Evolutionary conservation across 1,140 invertebrate genomes (phyloP), one percentile per base, ranked within the genome.

Genomic region (Wiebesia pumilae): DNA sequence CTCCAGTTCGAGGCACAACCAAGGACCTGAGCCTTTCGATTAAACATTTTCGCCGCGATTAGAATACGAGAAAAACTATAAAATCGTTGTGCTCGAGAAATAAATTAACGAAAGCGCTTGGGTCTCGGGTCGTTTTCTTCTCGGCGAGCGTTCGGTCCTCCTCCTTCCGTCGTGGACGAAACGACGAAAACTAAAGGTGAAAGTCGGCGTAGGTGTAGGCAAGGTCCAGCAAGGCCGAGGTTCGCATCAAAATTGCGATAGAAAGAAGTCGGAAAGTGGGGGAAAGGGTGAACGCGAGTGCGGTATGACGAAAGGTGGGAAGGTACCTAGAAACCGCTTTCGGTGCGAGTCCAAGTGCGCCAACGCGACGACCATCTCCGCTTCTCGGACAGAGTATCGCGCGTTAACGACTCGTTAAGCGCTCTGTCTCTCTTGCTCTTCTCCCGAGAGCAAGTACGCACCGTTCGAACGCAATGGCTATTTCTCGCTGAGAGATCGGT

Each of bases 241-340:
- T 19, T 54, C 51, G 19, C 10, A 14, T 2, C 83, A 58, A 54
- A 84, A 80, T 65, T 43, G 78, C 51, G 83, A 51, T 38, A n/a
- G 43, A 67, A 78, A 69, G 35, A 51, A 80, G 69, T 33, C 40
- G 38, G 43, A 38, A 51, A 65, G 38, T 9, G 40, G 67, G 35
- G 62, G 62, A 51, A 33, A n/a, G 43, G 30, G 58, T 27, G 58
- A 86, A 90, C 90, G 89, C 90, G 90, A 89, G 90, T 90, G 86
- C 75, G 62, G 85, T 86, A 89, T 88, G 88, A 89, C 89, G 89
- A 84, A 82, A 87, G 84, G 51, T 69, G 77, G 1, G 12, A 27
- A n/a, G 81, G 87, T 81, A 87, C 81, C 83, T 89, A 86, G 81
- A 84, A 90, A 89, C 84, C 85, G 89, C 88, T 90, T 89, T 87